Evolutionary conservation across 2,797 vertebrate genomes (phyloP).

Genomic region (Hydrocynus forskahlii): DNA sequence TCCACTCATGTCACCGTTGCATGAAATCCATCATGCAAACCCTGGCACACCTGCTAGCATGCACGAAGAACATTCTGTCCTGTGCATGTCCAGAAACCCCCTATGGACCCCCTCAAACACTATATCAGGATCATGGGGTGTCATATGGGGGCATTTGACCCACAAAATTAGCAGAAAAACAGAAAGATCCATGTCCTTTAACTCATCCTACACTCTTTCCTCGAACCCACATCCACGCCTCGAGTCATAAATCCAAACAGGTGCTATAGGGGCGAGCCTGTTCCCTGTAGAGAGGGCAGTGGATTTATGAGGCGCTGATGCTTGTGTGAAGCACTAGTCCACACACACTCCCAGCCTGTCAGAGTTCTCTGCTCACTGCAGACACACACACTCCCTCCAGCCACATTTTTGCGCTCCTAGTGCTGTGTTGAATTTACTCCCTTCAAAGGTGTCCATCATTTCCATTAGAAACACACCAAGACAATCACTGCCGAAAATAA

Average conservation of each 20-base stretch:
- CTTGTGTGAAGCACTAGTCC: conserved; percentile 48
- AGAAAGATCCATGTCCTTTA: conserved; percentile 41
- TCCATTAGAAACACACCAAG: too few relatives aligned
- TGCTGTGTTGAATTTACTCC: too few relatives aligned
- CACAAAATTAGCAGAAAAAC: conserved; percentile 56
- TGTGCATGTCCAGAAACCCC: conserved; percentile 83
- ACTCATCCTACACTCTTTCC: conserved; percentile 45
- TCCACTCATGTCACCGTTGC: conserved; percentile 81
- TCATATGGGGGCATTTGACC: conserved; percentile 40
- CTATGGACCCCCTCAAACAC: not conserved
- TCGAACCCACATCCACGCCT: conserved; percentile 55
- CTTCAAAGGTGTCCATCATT: not conserved
- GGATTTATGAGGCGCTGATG: conserved; percentile 62
- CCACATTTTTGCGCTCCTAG: not conserved
- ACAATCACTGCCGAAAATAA: too few relatives aligned
- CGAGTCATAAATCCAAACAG: conserved; percentile 76
- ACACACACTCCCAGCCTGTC: conserved; percentile 35
- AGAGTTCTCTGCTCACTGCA: conserved; percentile 55
- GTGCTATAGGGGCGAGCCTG: conserved; percentile 63
- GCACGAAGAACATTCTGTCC: conserved; percentile 67
- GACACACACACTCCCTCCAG: conserved; percentile 41
- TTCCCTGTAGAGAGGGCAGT: conserved; percentile 58
- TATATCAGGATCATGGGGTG: not conserved
- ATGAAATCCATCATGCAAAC: conserved; percentile 93
- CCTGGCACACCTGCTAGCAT: conserved; percentile 69